Conservation (phyloP, 37 sponge, comb jelly and placozoan genomes). For the Petrosia ficiformis region DNA sequence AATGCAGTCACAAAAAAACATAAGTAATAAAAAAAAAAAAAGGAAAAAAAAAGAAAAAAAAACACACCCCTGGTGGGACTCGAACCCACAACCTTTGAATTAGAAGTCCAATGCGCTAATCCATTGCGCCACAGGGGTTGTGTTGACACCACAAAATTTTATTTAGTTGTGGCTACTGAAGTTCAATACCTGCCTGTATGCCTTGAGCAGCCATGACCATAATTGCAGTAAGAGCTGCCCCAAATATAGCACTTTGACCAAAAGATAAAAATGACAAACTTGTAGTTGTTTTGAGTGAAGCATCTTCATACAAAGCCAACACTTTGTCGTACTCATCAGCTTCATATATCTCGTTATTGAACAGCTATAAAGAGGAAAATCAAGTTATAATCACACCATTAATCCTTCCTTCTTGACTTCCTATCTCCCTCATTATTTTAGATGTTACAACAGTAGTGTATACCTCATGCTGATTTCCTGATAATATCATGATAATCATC, state of each 20-base stretch:
- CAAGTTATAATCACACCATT: background rate
- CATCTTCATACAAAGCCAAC: constrained; percentile 74
- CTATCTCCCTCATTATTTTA: no score
- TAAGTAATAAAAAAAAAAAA: background rate
- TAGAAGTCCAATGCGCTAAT: constrained; percentile 97
- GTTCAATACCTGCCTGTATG: constrained; percentile 61
- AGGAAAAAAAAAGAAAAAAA: constrained; percentile 33
- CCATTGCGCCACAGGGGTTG: constrained; percentile 92
- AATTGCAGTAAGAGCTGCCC: constrained; percentile 79
- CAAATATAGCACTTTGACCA: constrained; percentile 82
- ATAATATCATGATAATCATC: no score
- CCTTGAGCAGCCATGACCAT: constrained; percentile 90
- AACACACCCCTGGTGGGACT: constrained; percentile 89
- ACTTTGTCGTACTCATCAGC: constrained; percentile 75
- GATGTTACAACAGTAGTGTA: no score
- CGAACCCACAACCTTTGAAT: constrained; percentile 97
- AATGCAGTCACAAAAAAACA: background rate
- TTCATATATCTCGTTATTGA: constrained; percentile 88
- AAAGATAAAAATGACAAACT: constrained; percentile 87
- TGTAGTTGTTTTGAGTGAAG: constrained; percentile 86
- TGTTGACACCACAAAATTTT: no score
- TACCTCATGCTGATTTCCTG: no score
- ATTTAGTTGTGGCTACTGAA: background rate
- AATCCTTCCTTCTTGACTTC: no score
- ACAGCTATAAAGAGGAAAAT: constrained; percentile 57